phyloP scores from a whole-genome alignment of 2,797 vertebrate species.

The Hoplostethus atlanticus region DNA sequence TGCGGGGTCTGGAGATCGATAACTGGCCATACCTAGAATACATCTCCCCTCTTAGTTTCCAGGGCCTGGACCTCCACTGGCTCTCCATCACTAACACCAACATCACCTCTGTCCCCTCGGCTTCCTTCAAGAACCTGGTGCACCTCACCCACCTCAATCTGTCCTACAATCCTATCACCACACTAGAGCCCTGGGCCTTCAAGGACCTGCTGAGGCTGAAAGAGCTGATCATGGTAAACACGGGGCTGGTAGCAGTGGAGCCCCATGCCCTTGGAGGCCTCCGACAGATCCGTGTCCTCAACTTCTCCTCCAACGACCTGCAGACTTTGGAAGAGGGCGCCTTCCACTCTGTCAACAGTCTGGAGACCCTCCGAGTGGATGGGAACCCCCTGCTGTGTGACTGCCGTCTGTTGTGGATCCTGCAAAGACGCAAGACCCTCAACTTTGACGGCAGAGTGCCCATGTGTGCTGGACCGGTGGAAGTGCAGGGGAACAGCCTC shows the following conservation, averaged over 20 bases:
- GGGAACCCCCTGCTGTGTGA: slow-evolving; percentile 96
- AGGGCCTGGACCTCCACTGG: slow-evolving; percentile 93
- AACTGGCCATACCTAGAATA: slow-evolving; percentile 94
- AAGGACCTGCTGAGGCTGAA: slow-evolving; percentile 93
- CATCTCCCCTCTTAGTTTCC: slow-evolving; percentile 91
- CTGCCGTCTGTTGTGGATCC: slow-evolving; percentile 98
- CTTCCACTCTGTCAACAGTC: slow-evolving; percentile 96
- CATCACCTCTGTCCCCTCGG: slow-evolving; percentile 91
- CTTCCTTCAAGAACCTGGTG: slow-evolving; percentile 91
- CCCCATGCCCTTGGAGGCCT: slow-evolving; percentile 92
- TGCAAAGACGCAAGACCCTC: slow-evolving; percentile 95
- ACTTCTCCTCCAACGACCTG: slow-evolving; percentile 94
- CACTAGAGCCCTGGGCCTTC: slow-evolving; percentile 92
- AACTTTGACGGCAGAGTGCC: slow-evolving; percentile 96
- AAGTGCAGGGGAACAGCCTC: slow-evolving; percentile 93
- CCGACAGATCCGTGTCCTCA: slow-evolving; percentile 94
- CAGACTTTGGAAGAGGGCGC: slow-evolving; percentile 94
- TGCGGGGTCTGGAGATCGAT: slow-evolving; percentile 93
- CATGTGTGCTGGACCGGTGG: slow-evolving; percentile 91
- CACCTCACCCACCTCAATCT: slow-evolving; percentile 94
- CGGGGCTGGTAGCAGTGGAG: slow-evolving; percentile 90
- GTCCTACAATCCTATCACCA: slow-evolving; percentile 94
- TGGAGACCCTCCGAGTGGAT: slow-evolving; percentile 96
- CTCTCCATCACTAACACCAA: slow-evolving; percentile 97
- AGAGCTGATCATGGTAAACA: slow-evolving; percentile 94